Base-by-base conservation (phyloP, 1,140 invertebrate genomes). In the Bombus fervidus region DNA sequence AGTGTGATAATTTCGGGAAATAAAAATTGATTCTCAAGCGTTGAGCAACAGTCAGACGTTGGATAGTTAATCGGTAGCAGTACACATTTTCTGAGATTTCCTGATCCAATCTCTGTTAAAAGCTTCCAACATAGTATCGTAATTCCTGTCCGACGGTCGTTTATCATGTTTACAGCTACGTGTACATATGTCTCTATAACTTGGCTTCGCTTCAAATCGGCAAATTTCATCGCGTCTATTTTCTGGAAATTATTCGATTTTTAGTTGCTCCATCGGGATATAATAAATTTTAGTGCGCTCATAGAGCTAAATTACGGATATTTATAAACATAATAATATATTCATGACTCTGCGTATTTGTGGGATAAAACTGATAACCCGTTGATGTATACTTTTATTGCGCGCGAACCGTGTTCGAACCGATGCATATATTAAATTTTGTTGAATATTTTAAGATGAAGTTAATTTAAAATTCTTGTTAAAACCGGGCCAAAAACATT, bases 201-300 rank as follows among this genome's bases (percentile, higher is more conserved):
- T 80, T 80, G 78, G 64, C 41, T 25, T 47, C 37, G 22, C 34
- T 69, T 80, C 64, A 80, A 80, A 37, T 12, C 18, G 31, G 34
- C 3, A 69, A 69, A 80, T 15, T 28, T 5, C 25, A 25, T 9
- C 18, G 39, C 22, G 31, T 78, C 10, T 47, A 22, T 77, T 43
- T 66, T 43, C 8, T 41, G 22, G 12, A 31, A 79, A 47, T 79
- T 25, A 22, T 47, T 28, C 1, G 10, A 12, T 43, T 69, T 34
- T 15, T 66, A 37, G 1, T 37, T 62, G 28, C 12, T 62, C 59
- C 1, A n/a, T 0, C 2, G 59, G 10, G 47, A 22, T 22, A 8
- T 22, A 22, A 53, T 53, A 53, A 8, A 53, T 22, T 2, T 53
- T 53, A 22, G 18, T 5, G 1, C 18, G 47, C 47, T 53, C 5